These are phyloP conservation scores for cat (Felis catus) DNA, from an alignment of 2,113 vertebrate genomes.

Conservation along the genomic window F.catus_Fca126_mat1.0 CM031416.1:63133001-63133500, in stretches of 20 bases:
- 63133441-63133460: neutral
- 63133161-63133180: slow-evolving; percentile 69
- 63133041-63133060: slow-evolving; percentile 85
- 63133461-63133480: neutral
- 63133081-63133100: slow-evolving; percentile 71
- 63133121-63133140: slow-evolving; percentile 79
- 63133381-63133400: neutral
- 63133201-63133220: slow-evolving; percentile 70
- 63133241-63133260: neutral
- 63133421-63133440: neutral
- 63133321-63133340: slow-evolving; percentile 17
- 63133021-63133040: slow-evolving; percentile 99
- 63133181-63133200: slow-evolving; percentile 69
- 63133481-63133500: neutral
- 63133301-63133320: slow-evolving; percentile 3
- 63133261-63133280: slow-evolving; percentile 53
- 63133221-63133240: slow-evolving; percentile 74
- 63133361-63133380: neutral
- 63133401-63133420: slow-evolving; percentile 19
- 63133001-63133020: slow-evolving; percentile 90
- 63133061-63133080: neutral
- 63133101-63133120: slow-evolving; percentile 66
- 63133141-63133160: slow-evolving; percentile 53
- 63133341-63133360: neutral
- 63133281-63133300: neutral